Conservation (phyloP, 2,888 invertebrate genomes). For the Cetonia aurata region DNA sequence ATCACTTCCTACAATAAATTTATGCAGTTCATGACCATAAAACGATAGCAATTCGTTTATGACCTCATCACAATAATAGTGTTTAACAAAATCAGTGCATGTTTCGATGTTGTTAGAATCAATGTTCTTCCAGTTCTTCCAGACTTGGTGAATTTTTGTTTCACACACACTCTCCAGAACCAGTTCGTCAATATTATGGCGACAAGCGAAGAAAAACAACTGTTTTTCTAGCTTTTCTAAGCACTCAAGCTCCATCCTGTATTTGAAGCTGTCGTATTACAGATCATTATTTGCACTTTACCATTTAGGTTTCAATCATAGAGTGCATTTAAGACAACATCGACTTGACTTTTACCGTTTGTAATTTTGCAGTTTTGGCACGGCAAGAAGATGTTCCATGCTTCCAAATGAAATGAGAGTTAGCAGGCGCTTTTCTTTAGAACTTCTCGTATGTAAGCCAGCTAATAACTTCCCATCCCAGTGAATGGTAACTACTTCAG, state of each 20-base stretch:
- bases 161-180: no score
- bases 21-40: slow-evolving; percentile 1
- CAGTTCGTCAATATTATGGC: no score
- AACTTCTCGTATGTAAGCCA: slow-evolving; percentile 46
- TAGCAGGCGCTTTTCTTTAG: slow-evolving; percentile 54
- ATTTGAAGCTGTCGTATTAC: no score
- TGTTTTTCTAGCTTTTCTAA: no score
- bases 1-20: slow-evolving; percentile 8
- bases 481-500: slow-evolving; percentile 56
- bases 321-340: no score
- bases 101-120: no score
- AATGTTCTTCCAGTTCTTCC: no score
- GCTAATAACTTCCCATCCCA: slow-evolving; percentile 60
- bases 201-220: no score
- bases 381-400: slow-evolving; percentile 55
- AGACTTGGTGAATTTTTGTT: no score
- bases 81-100: slow-evolving; percentile 1
- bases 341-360: slow-evolving; percentile 43
- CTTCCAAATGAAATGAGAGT: slow-evolving; percentile 51
- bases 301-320: no score
- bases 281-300: no score
- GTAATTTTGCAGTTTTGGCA: slow-evolving; percentile 54
- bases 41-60: slow-evolving; percentile 2
- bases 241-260: no score
- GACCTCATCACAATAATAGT: slow-evolving; percentile 1